phyloP scores from a whole-genome alignment of 2,888 invertebrate species.

The Tinea semifulvella region DNA sequence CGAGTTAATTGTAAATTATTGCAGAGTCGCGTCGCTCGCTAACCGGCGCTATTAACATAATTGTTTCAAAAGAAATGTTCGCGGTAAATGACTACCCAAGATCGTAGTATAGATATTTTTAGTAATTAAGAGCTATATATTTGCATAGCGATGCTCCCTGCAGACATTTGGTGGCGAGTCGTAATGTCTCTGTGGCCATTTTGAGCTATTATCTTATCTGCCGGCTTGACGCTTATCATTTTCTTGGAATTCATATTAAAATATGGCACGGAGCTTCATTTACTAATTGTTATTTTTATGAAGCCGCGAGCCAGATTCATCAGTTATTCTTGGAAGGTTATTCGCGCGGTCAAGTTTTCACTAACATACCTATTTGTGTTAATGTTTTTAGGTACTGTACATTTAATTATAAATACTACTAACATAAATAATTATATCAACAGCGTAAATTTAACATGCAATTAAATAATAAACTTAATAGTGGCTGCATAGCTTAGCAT shows the following conservation, averaged over 20 bases:
- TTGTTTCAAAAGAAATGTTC: constrained; percentile 54
- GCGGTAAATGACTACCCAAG: constrained; percentile 42
- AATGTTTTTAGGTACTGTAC: background rate
- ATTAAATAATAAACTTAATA: constrained; percentile 9
- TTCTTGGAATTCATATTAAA: constrained; percentile 33
- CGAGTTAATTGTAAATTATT: constrained; percentile 53
- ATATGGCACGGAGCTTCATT: constrained; percentile 32
- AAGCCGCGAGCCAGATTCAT: constrained; percentile 19
- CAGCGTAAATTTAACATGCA: constrained; percentile 23
- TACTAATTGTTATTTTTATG: constrained; percentile 32
- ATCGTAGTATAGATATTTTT: constrained; percentile 50
- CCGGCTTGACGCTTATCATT: constrained; percentile 32
- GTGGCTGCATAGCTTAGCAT: background rate
- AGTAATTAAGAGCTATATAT: constrained; percentile 48
- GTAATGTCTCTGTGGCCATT: background rate
- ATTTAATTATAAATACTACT: constrained; percentile 10
- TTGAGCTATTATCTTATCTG: constrained; percentile 33
- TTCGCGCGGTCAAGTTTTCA: too few relatives aligned
- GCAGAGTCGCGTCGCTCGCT: constrained; percentile 27
- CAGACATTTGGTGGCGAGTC: background rate
- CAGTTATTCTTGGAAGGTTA: too few relatives aligned
- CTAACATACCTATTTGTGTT: constrained; percentile 1
- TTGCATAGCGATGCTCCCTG: constrained; percentile 45
- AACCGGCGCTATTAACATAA: constrained; percentile 47
- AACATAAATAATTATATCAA: constrained; percentile 25